These are phyloP conservation scores for Drosophila carrolli DNA, from an alignment of 1,140 invertebrate species.

Conservation along the genomic window DNA sequence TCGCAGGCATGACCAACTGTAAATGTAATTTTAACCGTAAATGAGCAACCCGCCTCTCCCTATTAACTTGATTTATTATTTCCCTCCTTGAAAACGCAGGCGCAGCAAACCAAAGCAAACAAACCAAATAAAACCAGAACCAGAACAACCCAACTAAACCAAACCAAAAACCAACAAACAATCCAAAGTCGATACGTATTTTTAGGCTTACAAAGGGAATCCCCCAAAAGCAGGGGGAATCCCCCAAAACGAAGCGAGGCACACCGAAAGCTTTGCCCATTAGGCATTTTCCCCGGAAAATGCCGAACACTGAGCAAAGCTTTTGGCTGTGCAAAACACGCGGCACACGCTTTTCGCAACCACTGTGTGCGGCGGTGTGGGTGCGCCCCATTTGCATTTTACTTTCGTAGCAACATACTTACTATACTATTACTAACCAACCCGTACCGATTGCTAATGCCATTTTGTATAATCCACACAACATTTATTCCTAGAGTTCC, in stretches of 20 bases:
- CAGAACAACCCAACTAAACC: slow-evolving; percentile 47
- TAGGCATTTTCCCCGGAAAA: slow-evolving; percentile 55
- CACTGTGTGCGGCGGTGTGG: slow-evolving; percentile 22
- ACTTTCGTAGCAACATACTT: slow-evolving; percentile 56
- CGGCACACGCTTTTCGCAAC: slow-evolving; percentile 31
- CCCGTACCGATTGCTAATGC: slow-evolving; percentile 66
- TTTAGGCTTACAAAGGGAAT: slow-evolving; percentile 75
- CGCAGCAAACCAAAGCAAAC: slow-evolving; percentile 45
- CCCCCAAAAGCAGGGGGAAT: slow-evolving; percentile 11
- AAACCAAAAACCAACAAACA: slow-evolving; percentile 65
- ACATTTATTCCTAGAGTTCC: slow-evolving; percentile 69
- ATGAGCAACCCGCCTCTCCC: slow-evolving; percentile 13
- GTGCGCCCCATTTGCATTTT: slow-evolving; percentile 56
- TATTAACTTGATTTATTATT: slow-evolving; percentile 54
- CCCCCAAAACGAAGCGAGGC: slow-evolving; percentile 33
- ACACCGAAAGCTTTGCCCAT: slow-evolving; percentile 64
- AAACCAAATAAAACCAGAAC: slow-evolving; percentile 27
- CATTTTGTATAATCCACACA: slow-evolving; percentile 54
- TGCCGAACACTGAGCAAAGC: slow-evolving; percentile 56
- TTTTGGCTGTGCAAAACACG: slow-evolving; percentile 55
- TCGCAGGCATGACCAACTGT: slow-evolving; percentile 40
- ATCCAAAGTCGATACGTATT: slow-evolving; percentile 85
- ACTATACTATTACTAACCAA: slow-evolving; percentile 60
- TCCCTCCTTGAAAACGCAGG: slow-evolving; percentile 56
- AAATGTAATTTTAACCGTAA: slow-evolving; percentile 14